Percentiles rank a stretch among this genome's conserved stretches.
These are phyloP conservation scores for Ectemnius lituratus DNA, from an alignment of 2,888 invertebrate species.

Conservation along the genomic window DNA sequence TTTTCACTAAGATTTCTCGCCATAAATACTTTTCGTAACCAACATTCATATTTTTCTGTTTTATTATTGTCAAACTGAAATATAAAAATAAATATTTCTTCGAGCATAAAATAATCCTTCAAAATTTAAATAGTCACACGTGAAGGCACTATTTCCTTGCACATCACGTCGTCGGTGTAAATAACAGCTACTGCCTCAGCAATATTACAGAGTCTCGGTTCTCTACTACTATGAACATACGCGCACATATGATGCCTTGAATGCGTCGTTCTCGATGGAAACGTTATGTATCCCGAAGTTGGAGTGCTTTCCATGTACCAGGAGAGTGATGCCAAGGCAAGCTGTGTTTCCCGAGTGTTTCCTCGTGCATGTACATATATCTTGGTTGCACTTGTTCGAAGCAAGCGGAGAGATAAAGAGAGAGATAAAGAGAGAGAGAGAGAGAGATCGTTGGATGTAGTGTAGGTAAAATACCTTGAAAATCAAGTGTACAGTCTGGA, in stretches of 20 bases:
- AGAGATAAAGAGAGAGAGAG: background rate
- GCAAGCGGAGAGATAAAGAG: background rate
- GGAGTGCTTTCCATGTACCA: background rate
- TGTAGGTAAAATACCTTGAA: constrained; percentile 36
- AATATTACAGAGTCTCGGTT: background rate
- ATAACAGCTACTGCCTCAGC: background rate
- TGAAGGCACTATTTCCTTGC: background rate
- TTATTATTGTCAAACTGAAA: too few species aligned
- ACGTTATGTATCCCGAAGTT: background rate
- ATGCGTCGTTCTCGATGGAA: constrained; percentile 7
- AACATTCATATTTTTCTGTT: too few species aligned
- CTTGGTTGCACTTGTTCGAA: background rate
- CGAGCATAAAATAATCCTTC: too few species aligned
- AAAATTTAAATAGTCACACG: too few species aligned
- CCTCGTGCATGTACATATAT: background rate
- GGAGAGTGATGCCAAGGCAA: background rate
- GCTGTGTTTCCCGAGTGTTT: background rate
- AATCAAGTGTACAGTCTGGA: constrained; percentile 34
- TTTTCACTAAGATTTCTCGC: too few species aligned
- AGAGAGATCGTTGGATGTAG: constrained; percentile 10
- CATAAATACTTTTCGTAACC: too few species aligned
- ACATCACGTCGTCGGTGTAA: background rate
- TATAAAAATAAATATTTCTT: too few species aligned
- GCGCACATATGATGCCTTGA: constrained; percentile 4
- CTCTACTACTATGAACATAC: background rate